Conservation (phyloP, 1,140 invertebrate genomes). For the Pogonognathellus flavescens region DNA sequence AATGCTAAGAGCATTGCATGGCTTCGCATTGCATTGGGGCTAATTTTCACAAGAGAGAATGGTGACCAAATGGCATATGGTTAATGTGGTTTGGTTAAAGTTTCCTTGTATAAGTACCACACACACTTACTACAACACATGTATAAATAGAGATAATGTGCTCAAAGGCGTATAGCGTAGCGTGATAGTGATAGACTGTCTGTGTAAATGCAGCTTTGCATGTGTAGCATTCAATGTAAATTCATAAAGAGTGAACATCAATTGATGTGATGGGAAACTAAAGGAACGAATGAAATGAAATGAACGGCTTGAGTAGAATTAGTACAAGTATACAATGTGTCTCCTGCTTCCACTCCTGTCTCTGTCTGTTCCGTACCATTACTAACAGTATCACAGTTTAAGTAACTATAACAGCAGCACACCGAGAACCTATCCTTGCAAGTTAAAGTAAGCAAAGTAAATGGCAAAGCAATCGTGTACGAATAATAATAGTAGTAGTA, state of each 20-base stretch:
- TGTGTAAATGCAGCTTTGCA: constrained; percentile 40
- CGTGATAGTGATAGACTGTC: constrained; percentile 44
- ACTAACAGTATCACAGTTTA: not conserved
- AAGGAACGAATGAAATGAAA: constrained; percentile 34
- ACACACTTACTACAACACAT: not conserved
- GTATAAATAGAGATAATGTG: constrained; percentile 46
- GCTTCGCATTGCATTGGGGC: not conserved
- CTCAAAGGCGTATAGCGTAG: constrained; percentile 45
- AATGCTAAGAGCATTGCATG: constrained; percentile 4
- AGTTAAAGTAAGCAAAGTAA: constrained; percentile 20
- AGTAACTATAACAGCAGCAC: not conserved
- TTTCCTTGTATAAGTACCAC: not conserved
- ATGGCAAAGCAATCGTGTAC: constrained; percentile 22
- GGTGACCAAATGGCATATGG: constrained; percentile 52
- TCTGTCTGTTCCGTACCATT: not conserved
- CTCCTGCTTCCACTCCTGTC: not conserved
- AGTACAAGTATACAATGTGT: not conserved
- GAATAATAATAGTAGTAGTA: not conserved
- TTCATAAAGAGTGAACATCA: constrained; percentile 42
- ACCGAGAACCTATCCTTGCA: not conserved
- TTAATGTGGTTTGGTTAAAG: constrained; percentile 44
- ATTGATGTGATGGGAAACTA: constrained; percentile 32
- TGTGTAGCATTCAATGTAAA: constrained; percentile 43
- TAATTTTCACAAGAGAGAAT: constrained; percentile 51
- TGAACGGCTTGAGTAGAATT: not conserved